phyloP scores from a whole-genome alignment of 2,113 vertebrate genomes.

The Brachypodius melanocephalos region DNA sequence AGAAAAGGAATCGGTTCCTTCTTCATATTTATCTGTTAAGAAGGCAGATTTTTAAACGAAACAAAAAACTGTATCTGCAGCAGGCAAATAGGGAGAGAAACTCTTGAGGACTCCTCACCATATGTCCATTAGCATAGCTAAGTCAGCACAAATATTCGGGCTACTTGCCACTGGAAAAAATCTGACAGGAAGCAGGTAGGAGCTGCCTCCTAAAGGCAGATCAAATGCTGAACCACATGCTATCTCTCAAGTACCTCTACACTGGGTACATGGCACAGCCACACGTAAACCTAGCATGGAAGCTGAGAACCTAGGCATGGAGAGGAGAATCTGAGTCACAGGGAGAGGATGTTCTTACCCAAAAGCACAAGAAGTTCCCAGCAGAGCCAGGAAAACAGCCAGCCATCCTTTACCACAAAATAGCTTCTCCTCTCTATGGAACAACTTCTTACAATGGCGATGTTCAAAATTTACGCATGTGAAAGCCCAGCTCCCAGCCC shows the following conservation, averaged over 20 bases:
- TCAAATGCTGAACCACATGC: not conserved
- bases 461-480: not conserved
- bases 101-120: not conserved
- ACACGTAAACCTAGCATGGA: fast-evolving
- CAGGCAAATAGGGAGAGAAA: not conserved
- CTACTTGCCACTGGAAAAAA: not conserved
- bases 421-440: not conserved
- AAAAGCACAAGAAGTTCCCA: not conserved
- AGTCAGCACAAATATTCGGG: not conserved
- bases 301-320: not conserved
- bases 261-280: not conserved
- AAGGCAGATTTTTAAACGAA: not conserved
- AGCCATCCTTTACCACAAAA: not conserved
- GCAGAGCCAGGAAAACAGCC: not conserved
- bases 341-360: not conserved
- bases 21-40: not conserved
- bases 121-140: not conserved
- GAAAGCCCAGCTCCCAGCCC: not conserved
- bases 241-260: not conserved
- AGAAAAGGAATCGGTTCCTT: not conserved
- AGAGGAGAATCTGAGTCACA: not conserved
- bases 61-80: not conserved
- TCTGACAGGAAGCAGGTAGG: not conserved
- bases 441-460: not conserved
- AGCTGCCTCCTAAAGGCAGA: not conserved